Percentiles rank a stretch among this genome's conserved stretches.
These are phyloP conservation scores for Epistrophe grossulariae DNA, from an alignment of 2,888 invertebrate species.

Conservation along the genomic window DNA sequence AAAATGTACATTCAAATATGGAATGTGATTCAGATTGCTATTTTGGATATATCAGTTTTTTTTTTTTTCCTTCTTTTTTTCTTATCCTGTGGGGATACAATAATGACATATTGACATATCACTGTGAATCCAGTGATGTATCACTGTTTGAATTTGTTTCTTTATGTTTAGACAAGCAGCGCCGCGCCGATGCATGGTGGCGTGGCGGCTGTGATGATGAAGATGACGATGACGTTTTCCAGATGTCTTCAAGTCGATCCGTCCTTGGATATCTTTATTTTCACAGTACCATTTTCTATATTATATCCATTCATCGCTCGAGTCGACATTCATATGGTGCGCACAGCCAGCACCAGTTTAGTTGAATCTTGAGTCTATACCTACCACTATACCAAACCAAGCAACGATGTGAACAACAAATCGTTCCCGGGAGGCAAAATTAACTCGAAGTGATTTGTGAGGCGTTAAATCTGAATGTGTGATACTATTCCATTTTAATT, in stretches of 20 bases:
- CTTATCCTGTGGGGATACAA: slow-evolving; percentile 26
- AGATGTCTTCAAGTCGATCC: slow-evolving; percentile 58
- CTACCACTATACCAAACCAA: not conserved
- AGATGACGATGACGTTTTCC: slow-evolving; percentile 37
- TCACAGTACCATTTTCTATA: slow-evolving; percentile 17
- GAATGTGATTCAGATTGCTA: slow-evolving; percentile 59
- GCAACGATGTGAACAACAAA: slow-evolving; percentile 23
- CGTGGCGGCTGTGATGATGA: not conserved
- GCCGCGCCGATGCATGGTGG: not conserved
- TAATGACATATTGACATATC: slow-evolving; percentile 70
- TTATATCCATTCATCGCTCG: slow-evolving; percentile 27
- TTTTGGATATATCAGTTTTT: slow-evolving; percentile 42
- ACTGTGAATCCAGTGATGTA: slow-evolving; percentile 32
- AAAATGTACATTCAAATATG: slow-evolving; percentile 23
- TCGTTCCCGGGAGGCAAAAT: slow-evolving; percentile 39
- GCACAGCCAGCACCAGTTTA: not conserved
- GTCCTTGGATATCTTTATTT: slow-evolving; percentile 60
- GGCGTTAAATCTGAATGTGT: slow-evolving; percentile 71
- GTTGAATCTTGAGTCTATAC: not conserved
- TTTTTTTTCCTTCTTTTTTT: not conserved
- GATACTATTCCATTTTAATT: slow-evolving; percentile 63
- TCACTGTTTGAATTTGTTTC: slow-evolving; percentile 39
- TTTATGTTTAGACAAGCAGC: slow-evolving; percentile 21
- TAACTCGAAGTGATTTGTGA: slow-evolving; percentile 73
- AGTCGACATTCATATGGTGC: not conserved